A percentile compares a stretch with the other conserved stretches of the same genome.
Conservation (phyloP, 2,797 vertebrate species). For the Hemibagrus guttatus region DNA sequence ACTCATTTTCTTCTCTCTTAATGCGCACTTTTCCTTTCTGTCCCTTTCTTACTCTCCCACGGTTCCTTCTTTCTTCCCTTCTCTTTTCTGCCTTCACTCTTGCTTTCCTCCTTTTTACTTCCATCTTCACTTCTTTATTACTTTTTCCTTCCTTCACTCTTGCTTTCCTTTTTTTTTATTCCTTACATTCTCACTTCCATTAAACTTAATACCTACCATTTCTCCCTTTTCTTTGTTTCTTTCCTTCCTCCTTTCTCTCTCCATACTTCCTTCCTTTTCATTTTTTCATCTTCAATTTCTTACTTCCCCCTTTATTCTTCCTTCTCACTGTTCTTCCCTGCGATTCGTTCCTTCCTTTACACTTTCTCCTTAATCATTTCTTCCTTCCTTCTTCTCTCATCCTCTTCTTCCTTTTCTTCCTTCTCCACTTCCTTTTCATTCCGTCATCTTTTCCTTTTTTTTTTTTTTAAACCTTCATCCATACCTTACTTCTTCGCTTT, state of each 20-base stretch:
- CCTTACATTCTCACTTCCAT: neutral
- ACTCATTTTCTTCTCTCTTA: neutral
- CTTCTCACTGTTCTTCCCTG: neutral
- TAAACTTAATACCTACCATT: neutral
- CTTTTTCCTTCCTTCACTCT: neutral
- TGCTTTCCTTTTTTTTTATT: neutral
- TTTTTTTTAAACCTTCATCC: too few species aligned
- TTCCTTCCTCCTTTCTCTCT: neutral
- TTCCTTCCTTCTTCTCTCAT: too few species aligned
- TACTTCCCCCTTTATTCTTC: neutral
- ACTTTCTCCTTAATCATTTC: too few species aligned
- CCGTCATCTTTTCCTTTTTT: neutral
- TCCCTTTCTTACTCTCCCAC: neutral
- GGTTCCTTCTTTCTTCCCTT: neutral
- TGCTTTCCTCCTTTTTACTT: too few species aligned
- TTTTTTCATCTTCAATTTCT: too few species aligned
- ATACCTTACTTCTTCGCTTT: neutral
- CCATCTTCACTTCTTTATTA: too few species aligned
- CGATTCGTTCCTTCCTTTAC: too few species aligned
- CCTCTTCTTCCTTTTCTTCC: neutral
- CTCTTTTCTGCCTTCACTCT: neutral
- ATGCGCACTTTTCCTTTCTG: neutral
- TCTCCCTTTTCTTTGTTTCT: neutral
- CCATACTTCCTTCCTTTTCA: neutral
- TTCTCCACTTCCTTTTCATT: too few species aligned